A percentile compares a stretch with the other conserved stretches of the same genome.
Evolutionary conservation across 35 echinoderm and acorn worm genomes (phyloP).

Genomic region (Apostichopus japonicus): DNA sequence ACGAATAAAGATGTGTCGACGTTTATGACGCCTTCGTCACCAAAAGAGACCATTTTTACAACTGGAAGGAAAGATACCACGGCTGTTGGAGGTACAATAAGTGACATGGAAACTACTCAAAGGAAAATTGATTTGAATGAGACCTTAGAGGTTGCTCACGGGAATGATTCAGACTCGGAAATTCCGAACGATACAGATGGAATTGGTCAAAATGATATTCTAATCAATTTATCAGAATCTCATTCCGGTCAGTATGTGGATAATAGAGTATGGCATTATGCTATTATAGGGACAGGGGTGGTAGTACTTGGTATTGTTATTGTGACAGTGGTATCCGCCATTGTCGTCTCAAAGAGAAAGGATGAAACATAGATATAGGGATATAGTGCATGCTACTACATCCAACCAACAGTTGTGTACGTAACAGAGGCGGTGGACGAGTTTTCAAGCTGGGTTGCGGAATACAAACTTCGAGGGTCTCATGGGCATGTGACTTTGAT

Average conservation of each 20-base stretch:
- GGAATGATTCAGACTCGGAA: background rate
- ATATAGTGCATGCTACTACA: too few relatives aligned
- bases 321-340: background rate
- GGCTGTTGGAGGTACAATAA: background rate
- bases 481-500: too few relatives aligned
- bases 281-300: background rate
- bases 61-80: background rate
- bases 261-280: conserved; percentile 2
- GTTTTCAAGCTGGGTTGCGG: too few relatives aligned
- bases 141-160: background rate
- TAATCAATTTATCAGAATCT: conserved; percentile 11
- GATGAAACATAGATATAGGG: background rate
- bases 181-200: conserved; percentile 22
- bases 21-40: background rate
- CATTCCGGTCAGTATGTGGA: background rate
- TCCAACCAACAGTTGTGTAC: too few relatives aligned
- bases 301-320: conserved; percentile 12
- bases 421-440: too few relatives aligned
- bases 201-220: background rate
- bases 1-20: background rate
- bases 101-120: background rate
- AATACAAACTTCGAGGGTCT: too few relatives aligned
- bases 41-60: background rate
- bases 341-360: background rate
- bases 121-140: background rate